Conservation (phyloP, 2,797 vertebrate species). For the Cygnus olor region DNA sequence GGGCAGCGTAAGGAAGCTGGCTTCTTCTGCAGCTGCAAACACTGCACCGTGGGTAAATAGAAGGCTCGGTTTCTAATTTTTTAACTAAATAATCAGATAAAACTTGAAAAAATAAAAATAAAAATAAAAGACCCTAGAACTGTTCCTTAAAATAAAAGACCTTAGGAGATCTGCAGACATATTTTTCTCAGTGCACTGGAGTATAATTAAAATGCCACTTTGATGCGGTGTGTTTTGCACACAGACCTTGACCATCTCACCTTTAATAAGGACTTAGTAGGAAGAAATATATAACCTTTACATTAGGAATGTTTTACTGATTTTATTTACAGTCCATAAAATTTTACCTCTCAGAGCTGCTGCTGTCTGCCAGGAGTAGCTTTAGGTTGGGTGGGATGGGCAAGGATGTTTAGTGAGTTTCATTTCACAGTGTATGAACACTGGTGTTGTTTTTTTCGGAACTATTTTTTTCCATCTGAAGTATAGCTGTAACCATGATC, state of each 20-base stretch:
- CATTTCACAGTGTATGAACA: conserved; percentile 14
- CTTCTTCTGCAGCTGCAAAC: conserved; percentile 38
- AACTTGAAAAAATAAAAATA: neutral
- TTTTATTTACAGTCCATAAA: conserved; percentile 52
- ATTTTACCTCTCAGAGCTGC: conserved; percentile 8
- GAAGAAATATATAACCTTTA: conserved; percentile 1
- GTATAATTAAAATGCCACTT: conserved; percentile 20
- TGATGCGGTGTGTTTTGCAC: neutral
- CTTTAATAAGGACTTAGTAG: neutral
- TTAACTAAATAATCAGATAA: conserved; percentile 60
- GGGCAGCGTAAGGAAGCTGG: neutral
- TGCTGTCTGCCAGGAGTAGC: conserved; percentile 30
- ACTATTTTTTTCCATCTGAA: conserved; percentile 38
- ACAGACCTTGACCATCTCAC: conserved; percentile 12
- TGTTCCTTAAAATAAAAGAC: neutral
- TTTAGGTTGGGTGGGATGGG: conserved; percentile 37
- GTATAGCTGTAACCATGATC: conserved; percentile 5
- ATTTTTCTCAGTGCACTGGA: neutral
- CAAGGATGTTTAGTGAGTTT: conserved; percentile 19
- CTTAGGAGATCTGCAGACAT: neutral
- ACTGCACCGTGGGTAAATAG: conserved; percentile 17
- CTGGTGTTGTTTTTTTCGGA: neutral
- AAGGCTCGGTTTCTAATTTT: conserved; percentile 59
- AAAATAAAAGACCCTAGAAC: neutral
- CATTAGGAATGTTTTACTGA: conserved; percentile 2